Evolutionary conservation across 2,888 invertebrate genomes (phyloP).

Genomic region (Oasisia sp.): DNA sequence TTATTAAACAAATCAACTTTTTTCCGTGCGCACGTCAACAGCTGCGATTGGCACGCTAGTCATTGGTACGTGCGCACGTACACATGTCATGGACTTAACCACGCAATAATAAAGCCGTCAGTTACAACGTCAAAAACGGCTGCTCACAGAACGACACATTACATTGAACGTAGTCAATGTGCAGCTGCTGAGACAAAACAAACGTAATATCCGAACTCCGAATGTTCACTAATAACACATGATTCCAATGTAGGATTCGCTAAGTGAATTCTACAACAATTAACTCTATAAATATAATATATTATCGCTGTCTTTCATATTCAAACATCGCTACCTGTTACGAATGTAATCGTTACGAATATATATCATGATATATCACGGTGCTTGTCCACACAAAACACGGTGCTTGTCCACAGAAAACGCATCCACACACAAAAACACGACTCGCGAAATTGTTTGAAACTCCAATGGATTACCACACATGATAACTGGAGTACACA

Average conservation of each 20-base stretch:
- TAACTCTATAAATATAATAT: neutral
- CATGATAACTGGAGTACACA: neutral
- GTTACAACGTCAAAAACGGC: neutral
- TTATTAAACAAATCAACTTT: neutral
- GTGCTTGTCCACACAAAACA: neutral
- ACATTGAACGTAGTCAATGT: neutral
- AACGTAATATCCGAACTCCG: neutral
- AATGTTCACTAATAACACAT: neutral
- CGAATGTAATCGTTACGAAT: neutral
- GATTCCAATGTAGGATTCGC: neutral
- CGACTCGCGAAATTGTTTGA: neutral
- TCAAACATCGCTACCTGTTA: neutral
- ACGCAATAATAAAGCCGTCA: neutral
- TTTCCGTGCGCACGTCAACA: neutral
- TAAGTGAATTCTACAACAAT: neutral
- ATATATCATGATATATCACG: neutral
- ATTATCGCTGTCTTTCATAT: neutral
- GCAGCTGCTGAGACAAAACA: neutral
- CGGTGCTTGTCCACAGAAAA: neutral
- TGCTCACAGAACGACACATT: neutral
- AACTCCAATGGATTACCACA: neutral
- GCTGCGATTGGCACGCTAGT: neutral
- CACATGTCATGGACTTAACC: neutral
- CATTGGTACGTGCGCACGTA: too few relatives aligned
- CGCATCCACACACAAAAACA: neutral